Conservation (phyloP, 2,888 invertebrate species). For the Lasioglossum leucozonium region DNA sequence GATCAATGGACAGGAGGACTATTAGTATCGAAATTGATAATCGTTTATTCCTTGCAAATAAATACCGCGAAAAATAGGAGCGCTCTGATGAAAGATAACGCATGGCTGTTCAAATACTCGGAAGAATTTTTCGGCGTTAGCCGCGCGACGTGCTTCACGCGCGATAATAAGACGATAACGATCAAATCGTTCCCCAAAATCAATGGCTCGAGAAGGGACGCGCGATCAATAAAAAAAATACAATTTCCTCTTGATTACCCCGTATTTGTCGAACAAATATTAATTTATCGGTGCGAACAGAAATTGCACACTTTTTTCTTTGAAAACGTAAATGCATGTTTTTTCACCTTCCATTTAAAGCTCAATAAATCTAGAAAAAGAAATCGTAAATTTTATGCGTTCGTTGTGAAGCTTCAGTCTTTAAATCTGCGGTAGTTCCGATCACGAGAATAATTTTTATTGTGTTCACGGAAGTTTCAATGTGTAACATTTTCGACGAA, state of each 20-base stretch:
- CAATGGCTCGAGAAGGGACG: background rate
- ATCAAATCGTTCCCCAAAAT: background rate
- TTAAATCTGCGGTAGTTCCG: too few relatives aligned
- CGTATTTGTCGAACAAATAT: too few relatives aligned
- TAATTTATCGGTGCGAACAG: background rate
- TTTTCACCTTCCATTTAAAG: too few relatives aligned
- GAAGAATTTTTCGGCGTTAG: conserved; percentile 36
- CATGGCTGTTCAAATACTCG: conserved; percentile 51
- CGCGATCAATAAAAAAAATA: background rate
- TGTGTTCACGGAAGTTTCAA: too few relatives aligned
- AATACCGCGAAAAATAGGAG: conserved; percentile 57
- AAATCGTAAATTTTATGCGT: too few relatives aligned
- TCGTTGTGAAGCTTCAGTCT: too few relatives aligned
- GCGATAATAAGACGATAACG: conserved; percentile 4
- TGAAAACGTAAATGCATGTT: too few relatives aligned
- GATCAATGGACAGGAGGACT: conserved; percentile 68
- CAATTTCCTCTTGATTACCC: background rate
- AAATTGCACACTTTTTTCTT: background rate
- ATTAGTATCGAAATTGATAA: conserved; percentile 61
- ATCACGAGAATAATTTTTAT: too few relatives aligned
- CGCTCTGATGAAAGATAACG: conserved; percentile 59
- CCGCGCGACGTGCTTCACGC: conserved; percentile 4
- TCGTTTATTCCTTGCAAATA: conserved; percentile 58
- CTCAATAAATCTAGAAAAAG: too few relatives aligned
- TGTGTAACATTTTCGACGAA: too few relatives aligned